Evolutionary conservation across 1,140 invertebrate species (phyloP).

Genomic region (Neodiprion pinetum): DNA sequence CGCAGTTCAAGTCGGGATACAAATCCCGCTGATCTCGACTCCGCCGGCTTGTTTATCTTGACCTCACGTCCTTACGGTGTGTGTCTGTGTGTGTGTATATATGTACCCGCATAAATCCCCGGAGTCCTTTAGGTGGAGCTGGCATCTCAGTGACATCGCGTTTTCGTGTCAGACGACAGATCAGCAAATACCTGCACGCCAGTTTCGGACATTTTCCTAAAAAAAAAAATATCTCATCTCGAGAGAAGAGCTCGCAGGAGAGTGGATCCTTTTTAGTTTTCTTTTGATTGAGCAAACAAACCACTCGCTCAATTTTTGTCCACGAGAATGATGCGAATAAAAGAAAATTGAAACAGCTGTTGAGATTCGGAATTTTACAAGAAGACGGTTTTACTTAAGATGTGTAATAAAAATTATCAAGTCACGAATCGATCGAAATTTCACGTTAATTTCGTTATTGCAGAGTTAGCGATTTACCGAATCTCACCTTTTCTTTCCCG

Average conservation of each 20-base stretch:
- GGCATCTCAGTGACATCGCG: not conserved
- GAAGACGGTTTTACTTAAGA: not conserved
- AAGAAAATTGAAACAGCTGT: not conserved
- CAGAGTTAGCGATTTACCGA: not conserved
- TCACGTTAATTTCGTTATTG: not conserved
- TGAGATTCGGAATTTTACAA: not conserved
- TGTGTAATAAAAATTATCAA: not conserved
- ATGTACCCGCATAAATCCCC: not conserved
- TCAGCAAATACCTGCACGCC: not conserved
- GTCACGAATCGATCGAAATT: not conserved
- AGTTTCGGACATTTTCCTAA: not conserved
- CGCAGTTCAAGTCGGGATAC: no score
- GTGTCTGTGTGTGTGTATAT: not conserved
- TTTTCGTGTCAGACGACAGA: not conserved
- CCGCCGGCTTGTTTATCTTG: not conserved
- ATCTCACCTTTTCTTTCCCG: no score
- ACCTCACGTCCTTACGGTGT: not conserved
- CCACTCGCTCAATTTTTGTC: not conserved
- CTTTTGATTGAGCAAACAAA: not conserved
- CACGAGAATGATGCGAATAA: no score
- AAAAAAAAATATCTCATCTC: not conserved
- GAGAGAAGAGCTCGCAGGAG: not conserved
- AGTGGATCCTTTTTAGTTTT: not conserved
- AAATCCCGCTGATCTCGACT: not conserved
- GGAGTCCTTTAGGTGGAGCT: not conserved